These are phyloP conservation scores for Heliconius himera DNA, from an alignment of 1,140 invertebrate species.

Conservation along the genomic window DNA sequence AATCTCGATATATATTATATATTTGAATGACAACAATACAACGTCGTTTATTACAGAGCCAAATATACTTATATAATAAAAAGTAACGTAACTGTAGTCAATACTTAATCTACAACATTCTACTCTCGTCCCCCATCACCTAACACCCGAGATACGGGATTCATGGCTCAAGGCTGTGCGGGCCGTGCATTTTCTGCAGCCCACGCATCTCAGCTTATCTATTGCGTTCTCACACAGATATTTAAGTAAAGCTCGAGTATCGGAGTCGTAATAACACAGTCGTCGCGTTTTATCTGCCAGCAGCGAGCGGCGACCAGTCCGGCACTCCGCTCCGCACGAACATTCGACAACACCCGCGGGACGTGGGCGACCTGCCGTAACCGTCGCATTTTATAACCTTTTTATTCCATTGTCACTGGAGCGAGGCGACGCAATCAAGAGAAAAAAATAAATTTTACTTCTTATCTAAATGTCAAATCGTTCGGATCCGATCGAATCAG, in stretches of 20 bases:
- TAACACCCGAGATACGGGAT: conserved; percentile 10
- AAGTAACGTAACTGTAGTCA: neutral
- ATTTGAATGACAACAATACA: too few relatives aligned
- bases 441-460: conserved; percentile 80
- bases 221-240: conserved; percentile 73
- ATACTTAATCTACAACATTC: neutral
- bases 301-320: conserved; percentile 46
- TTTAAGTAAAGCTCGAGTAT: conserved; percentile 78
- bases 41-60: too few relatives aligned
- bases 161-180: conserved; percentile 38
- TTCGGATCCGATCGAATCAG: conserved; percentile 80
- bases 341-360: conserved; percentile 64
- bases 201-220: conserved; percentile 69
- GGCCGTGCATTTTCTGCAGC: conserved; percentile 59
- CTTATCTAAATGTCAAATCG: conserved; percentile 82
- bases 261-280: conserved; percentile 69
- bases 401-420: conserved; percentile 80
- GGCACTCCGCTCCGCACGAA: conserved; percentile 52
- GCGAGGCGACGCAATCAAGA: conserved; percentile 63
- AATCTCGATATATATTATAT: too few relatives aligned
- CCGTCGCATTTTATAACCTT: conserved; percentile 78
- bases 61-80: neutral
- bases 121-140: conserved; percentile 2
- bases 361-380: conserved; percentile 68
- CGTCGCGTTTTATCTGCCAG: conserved; percentile 72